Evolutionary conservation across 2,113 vertebrate genomes (phyloP).

Genomic region (Lutjanus erythropterus): DNA sequence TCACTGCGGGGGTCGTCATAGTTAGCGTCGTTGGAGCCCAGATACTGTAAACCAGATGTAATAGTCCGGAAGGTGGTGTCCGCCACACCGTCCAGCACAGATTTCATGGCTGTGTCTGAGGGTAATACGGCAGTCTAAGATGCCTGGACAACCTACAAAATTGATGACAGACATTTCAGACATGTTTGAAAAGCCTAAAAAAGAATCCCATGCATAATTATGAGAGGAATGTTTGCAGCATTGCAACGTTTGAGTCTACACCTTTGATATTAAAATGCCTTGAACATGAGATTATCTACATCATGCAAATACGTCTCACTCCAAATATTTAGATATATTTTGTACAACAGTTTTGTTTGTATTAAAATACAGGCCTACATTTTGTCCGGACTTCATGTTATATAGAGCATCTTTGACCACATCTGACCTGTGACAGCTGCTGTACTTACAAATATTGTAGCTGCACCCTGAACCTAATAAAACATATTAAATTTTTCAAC

Average conservation of each 20-base stretch:
- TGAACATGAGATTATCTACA: not conserved
- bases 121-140: conserved; percentile 70
- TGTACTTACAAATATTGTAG: conserved; percentile 18
- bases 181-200: conserved; percentile 20
- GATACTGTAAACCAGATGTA: conserved; percentile 95
- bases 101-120: conserved; percentile 92
- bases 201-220: not conserved
- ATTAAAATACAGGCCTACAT: not conserved
- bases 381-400: no score
- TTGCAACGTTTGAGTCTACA: not conserved
- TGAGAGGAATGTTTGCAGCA: not conserved
- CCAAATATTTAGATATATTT: not conserved
- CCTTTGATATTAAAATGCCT: not conserved
- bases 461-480: not conserved
- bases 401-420: conserved; percentile 4
- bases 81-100: conserved; percentile 95
- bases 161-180: conserved; percentile 68
- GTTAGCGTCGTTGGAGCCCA: conserved; percentile 95
- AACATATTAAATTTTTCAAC: not conserved
- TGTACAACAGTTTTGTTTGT: not conserved
- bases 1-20: conserved; percentile 91
- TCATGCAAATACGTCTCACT: conserved; percentile 2
- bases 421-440: not conserved
- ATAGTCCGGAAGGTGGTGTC: conserved; percentile 99
- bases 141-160: conserved; percentile 72